Conservation (phyloP, 2,113 vertebrate genomes). For the Eurypyga helias region DNA sequence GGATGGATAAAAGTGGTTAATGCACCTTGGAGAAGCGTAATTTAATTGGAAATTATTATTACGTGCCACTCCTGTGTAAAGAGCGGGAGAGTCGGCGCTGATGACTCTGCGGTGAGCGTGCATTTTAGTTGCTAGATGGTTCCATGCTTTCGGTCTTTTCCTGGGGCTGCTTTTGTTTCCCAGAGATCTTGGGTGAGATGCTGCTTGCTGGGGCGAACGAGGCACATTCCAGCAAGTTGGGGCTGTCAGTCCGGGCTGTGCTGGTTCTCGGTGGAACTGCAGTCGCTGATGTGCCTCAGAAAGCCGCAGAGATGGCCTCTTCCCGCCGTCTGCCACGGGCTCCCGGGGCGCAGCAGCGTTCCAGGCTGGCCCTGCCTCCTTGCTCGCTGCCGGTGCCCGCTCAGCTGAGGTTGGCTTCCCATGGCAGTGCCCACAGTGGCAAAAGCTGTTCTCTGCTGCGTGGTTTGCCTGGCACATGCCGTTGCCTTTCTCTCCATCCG, state of each 20-base stretch:
- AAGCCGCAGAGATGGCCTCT: neutral
- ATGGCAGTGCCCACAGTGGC: neutral
- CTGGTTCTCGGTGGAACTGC: neutral
- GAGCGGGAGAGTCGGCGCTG: conserved; percentile 34
- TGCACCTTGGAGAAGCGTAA: conserved; percentile 58
- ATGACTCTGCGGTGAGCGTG: conserved; percentile 19
- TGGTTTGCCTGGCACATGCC: neutral
- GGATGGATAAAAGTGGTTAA: conserved; percentile 56
- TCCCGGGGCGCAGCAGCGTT: neutral
- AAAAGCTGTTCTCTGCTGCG: neutral
- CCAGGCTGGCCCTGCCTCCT: neutral
- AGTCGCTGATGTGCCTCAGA: neutral
- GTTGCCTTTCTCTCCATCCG: neutral
- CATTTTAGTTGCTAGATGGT: conserved; percentile 26
- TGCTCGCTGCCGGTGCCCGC: rapidly evolving
- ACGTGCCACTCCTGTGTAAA: conserved; percentile 31
- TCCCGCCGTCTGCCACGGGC: neutral
- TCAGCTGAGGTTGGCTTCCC: neutral
- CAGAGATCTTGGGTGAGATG: neutral
- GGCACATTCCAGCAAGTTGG: neutral
- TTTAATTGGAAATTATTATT: conserved; percentile 62
- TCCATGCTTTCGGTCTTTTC: neutral
- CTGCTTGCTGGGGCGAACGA: neutral
- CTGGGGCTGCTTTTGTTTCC: conserved; percentile 1
- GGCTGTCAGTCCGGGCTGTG: neutral